Evolutionary conservation across 1,140 invertebrate genomes (phyloP), one percentile per base, ranked within the genome.

Genomic region (Rhagoletis pomonella): DNA sequence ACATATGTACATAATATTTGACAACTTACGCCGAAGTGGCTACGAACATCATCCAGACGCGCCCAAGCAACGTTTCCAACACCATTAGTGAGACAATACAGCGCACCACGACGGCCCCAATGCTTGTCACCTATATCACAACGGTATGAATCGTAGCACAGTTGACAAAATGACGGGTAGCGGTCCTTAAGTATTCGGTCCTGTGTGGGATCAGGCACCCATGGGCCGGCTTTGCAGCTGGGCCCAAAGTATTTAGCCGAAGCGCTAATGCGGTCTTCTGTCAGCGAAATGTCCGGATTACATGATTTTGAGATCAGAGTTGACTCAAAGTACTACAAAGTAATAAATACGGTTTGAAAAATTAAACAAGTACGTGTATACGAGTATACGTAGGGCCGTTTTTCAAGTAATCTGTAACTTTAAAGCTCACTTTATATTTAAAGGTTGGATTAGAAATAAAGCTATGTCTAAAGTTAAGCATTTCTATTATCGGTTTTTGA

Each of bases 51-150:
- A 86, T 95, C 95, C 1, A 95, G 92, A 88, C 96, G 95, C 0
- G 96, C 95, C 96, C 97, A 98, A 47, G 96, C 96, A 12, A 98
- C 94, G 89, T 98, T 96, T 0, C 97, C 97, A 4, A 94, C 93
- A 29, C 95, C 95, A 88, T 96, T 96, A 17, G 95, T 95, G 12
- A 98, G 92, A 90, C 98, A 99, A 39, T 95, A 93, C 1, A 98
- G 93, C 0, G 97, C 95, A 7, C 97, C 97, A 73, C 95, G 94
- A 84, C 96, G 94, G 2, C 97, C 97, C 94, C 96, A 96, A 93
- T 97, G 98, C 87, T 95, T 96, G 91, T 98, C 97, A 50, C 93
- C 93, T 0, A 93, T 92, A 19, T 95, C 95, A 90, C 97, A 98
- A 29, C 90, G 92, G 5, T 90, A 87, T 0, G 95, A 94, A 91